phyloP scores from a whole-genome alignment of 2,888 invertebrate species.

The Xanthorhoe designata region DNA sequence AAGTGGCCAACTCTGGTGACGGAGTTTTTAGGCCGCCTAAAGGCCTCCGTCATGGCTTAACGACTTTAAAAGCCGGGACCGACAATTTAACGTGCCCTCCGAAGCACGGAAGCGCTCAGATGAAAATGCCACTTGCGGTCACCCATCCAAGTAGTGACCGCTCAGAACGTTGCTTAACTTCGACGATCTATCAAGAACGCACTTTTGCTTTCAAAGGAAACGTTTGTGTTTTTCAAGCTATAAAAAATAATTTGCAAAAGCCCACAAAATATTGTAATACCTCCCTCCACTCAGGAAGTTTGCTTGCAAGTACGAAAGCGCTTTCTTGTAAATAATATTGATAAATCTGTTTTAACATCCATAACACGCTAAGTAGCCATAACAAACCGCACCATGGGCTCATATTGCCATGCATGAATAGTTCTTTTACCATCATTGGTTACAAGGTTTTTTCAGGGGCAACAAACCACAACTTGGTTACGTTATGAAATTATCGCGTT shows the following conservation, averaged over 20 bases:
- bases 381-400: neutral
- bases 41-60: no score
- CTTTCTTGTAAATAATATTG: neutral
- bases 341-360: neutral
- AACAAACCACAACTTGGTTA: neutral
- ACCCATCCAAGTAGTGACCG: no score
- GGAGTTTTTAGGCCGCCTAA: no score
- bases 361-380: neutral
- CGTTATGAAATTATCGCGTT: no score
- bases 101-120: no score
- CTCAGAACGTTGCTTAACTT: no score
- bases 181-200: neutral
- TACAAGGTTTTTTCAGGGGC: constrained; percentile 1
- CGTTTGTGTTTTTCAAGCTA: neutral
- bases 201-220: neutral
- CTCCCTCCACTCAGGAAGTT: neutral
- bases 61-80: no score
- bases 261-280: neutral
- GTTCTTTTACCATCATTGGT: neutral
- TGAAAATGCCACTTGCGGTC: no score
- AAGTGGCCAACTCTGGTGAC: no score
- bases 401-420: neutral
- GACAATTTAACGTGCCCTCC: no score
- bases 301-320: neutral
- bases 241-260: neutral